Evolutionary conservation across 1,140 invertebrate genomes (phyloP).

Genomic region (Mya arenaria): DNA sequence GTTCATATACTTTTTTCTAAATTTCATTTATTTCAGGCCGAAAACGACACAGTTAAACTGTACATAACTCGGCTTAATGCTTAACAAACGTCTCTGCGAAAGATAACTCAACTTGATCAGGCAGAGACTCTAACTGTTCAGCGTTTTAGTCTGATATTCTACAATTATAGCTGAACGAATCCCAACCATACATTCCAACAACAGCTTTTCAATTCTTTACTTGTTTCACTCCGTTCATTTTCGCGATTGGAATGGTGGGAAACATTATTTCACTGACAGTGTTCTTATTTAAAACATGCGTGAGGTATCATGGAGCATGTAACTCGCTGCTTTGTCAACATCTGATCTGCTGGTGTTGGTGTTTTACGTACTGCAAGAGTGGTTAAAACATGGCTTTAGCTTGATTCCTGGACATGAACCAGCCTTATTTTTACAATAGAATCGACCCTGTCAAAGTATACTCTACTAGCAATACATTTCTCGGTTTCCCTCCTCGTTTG

Average conservation of each 20-base stretch:
- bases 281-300: constrained; percentile 73
- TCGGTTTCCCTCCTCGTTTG: constrained; percentile 72
- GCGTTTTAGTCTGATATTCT: no score
- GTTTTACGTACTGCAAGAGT: constrained; percentile 74
- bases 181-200: neutral
- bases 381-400: constrained; percentile 66
- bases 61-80: no score
- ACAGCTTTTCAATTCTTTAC: constrained; percentile 35
- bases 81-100: no score
- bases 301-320: constrained; percentile 70
- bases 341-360: constrained; percentile 71
- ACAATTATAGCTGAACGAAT: neutral
- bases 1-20: no score
- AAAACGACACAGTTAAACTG: no score
- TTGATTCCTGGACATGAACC: constrained; percentile 45
- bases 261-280: constrained; percentile 73
- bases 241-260: constrained; percentile 70
- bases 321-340: constrained; percentile 72
- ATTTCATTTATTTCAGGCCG: no score
- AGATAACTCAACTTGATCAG: no score
- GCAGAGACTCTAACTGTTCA: no score
- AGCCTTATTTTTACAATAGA: constrained; percentile 58
- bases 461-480: constrained; percentile 68
- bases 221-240: constrained; percentile 46
- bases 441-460: constrained; percentile 68